Evolutionary conservation across 2,113 vertebrate genomes (phyloP).

Genomic region (Carollia perspicillata): DNA sequence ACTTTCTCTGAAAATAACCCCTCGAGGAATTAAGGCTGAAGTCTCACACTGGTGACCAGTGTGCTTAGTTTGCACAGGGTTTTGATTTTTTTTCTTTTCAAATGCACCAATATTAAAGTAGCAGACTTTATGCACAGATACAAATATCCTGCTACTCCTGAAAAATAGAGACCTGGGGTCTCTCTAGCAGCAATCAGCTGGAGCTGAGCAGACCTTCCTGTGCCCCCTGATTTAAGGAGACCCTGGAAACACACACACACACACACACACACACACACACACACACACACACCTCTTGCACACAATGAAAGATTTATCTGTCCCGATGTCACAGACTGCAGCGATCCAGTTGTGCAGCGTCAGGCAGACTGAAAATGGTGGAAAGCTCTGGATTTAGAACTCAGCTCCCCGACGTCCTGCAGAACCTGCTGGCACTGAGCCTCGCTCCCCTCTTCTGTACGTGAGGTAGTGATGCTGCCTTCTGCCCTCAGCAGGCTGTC

Average conservation of each 20-base stretch:
- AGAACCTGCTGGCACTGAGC: too few species aligned
- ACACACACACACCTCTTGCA: neutral
- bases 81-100: constrained; percentile 9
- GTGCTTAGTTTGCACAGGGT: neutral
- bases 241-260: neutral
- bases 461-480: rapidly evolving
- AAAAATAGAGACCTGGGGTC: neutral
- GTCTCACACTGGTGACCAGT: neutral
- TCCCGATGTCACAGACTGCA: neutral
- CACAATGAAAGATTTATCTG: neutral
- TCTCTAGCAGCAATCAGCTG: too few species aligned
- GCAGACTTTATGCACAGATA: neutral
- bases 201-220: neutral
- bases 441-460: neutral
- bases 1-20: neutral
- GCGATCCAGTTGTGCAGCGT: neutral
- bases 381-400: neutral
- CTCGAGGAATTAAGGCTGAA: neutral
- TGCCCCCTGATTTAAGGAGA: neutral
- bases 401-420: neutral
- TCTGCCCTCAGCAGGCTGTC: neutral
- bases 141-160: neutral
- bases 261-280: neutral
- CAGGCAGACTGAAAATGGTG: neutral
- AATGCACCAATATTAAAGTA: neutral